A percentile compares a stretch with the other conserved stretches of the same genome.
Evolutionary conservation across 1,140 invertebrate genomes (phyloP).

Genomic region (Cydia amplana): DNA sequence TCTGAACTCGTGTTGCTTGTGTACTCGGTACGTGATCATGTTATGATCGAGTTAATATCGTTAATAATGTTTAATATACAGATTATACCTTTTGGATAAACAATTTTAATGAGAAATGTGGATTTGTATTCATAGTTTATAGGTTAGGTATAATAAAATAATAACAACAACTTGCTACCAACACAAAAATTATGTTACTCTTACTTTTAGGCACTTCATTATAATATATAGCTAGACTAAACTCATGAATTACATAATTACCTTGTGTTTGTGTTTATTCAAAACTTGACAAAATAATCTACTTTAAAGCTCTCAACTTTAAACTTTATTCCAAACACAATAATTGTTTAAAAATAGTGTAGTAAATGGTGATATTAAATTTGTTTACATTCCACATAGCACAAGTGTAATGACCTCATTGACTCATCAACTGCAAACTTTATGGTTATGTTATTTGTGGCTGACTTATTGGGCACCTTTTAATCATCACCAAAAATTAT

Average conservation of each 20-base stretch:
- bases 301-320: background rate
- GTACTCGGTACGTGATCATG: background rate
- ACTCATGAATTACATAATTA: background rate
- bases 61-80: background rate
- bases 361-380: background rate
- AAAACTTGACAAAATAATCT: background rate
- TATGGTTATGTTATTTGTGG: background rate
- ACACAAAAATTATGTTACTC: background rate
- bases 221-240: background rate
- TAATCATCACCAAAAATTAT: background rate
- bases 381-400: conserved; percentile 25
- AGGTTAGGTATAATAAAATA: background rate
- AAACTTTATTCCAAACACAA: background rate
- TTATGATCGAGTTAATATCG: background rate
- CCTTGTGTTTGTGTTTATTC: background rate
- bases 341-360: background rate
- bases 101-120: background rate
- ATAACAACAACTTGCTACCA: background rate
- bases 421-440: conserved; percentile 8
- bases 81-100: background rate
- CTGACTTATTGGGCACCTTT: background rate
- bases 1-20: conserved; percentile 7
- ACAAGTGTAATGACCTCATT: conserved; percentile 15
- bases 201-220: background rate
- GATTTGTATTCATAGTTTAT: background rate